Conservation (phyloP, 2,888 invertebrate genomes). For the Seira musarum region DNA sequence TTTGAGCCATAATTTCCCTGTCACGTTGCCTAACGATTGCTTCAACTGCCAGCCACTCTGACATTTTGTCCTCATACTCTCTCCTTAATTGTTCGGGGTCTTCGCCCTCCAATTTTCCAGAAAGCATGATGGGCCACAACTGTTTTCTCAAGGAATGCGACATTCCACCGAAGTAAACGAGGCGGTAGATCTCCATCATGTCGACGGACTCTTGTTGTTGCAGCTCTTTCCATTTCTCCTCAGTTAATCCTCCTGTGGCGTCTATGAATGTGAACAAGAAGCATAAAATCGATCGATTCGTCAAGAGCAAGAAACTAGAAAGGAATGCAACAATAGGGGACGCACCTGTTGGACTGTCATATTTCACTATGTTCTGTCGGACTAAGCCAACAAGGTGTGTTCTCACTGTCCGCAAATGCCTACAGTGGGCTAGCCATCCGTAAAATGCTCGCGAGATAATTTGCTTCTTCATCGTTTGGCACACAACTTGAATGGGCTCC, state of each 20-base stretch:
- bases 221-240: conserved; percentile 82
- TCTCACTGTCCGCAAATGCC: conserved; percentile 92
- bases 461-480: conserved; percentile 95
- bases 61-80: conserved; percentile 85
- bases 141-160: conserved; percentile 83
- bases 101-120: conserved; percentile 64
- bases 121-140: conserved; percentile 69
- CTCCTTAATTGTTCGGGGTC: conserved; percentile 61
- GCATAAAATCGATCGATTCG: not conserved
- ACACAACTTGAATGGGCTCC: conserved; percentile 81
- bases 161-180: conserved; percentile 91
- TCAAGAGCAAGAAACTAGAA: not conserved
- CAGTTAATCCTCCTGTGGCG: conserved; percentile 78
- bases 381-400: conserved; percentile 94
- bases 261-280: conserved; percentile 50
- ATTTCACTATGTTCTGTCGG: conserved; percentile 75
- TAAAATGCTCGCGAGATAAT: conserved; percentile 96
- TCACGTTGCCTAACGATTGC: conserved; percentile 90
- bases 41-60: conserved; percentile 96
- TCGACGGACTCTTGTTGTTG: conserved; percentile 75
- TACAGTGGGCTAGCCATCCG: conserved; percentile 95
- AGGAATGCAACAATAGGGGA: too few relatives aligned
- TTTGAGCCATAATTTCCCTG: conserved; percentile 86
- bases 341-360: conserved; percentile 73
- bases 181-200: conserved; percentile 82